Base-by-base conservation (phyloP, 1,140 invertebrate genomes). In the Lordiphosa clarofinis region DNA sequence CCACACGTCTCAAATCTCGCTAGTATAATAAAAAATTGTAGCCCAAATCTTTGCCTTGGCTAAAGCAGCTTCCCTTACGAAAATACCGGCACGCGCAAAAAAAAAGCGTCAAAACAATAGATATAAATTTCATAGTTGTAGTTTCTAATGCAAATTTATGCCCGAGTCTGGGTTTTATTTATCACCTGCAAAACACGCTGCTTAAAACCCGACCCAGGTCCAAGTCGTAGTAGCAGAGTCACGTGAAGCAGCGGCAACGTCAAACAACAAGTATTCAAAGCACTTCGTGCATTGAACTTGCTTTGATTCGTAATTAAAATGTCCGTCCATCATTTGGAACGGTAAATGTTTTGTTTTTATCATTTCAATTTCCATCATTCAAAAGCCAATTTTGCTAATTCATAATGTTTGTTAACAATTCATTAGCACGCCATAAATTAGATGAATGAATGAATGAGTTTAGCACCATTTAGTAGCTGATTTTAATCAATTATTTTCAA, bases 331-430 rank as follows among this genome's bases (percentile, higher is more conserved):
- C 47, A 49, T 49, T 49, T n/a, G 13, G 6, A 36, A 36, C 37
- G 47, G 31, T 49, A 49, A 36, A 37, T 36, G 37, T 47, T 21
- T 52, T 60, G 48, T 68, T 44, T 59, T 40, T 44, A 46, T 49
- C 37, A 46, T 24, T 53, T 54, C 28, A 12, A 28, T 63, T 55
- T 61, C 73, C 75, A 79, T 71, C 72, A 75, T 56, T 46, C 42
- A 24, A 50, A 72, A 81, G 75, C 61, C 75, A 72, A 81, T 81
- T 31, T 82, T 71, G 76, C 73, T 81, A 75, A 82, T 82, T 81
- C 54, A 53, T 37, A 43, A 13, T 42, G 55, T 66, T 82, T 66
- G 71, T 82, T 63, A 76, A 57, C 52, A 36, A 56, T 55, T 64
- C 62, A 82, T 81, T 81, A 82, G 67, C 74, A 79, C 58, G 56